Conservation (phyloP, 2,888 invertebrate genomes). For the Caradrina clavipalpis region DNA sequence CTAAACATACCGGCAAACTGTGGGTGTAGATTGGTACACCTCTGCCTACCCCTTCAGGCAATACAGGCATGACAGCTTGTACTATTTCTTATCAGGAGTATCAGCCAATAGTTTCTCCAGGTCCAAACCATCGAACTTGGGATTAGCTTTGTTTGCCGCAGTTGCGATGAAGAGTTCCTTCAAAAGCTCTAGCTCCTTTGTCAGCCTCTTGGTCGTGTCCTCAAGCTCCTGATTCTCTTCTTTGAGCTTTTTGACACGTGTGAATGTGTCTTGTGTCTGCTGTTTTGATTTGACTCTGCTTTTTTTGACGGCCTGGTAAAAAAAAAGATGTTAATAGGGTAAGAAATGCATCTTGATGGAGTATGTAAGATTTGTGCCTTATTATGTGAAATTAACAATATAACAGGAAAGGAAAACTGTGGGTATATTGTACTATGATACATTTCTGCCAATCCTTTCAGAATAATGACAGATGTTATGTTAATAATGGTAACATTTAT, state of each 20-base stretch:
- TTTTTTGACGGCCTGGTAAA: slow-evolving; percentile 55
- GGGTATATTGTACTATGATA: too few species aligned
- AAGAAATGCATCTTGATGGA: not conserved
- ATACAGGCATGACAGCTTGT: too few species aligned
- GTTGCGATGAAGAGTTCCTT: slow-evolving; percentile 56
- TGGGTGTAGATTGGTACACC: too few species aligned
- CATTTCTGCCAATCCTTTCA: too few species aligned
- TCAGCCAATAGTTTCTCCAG: slow-evolving; percentile 53
- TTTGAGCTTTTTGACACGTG: slow-evolving; percentile 46
- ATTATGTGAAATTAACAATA: too few species aligned
- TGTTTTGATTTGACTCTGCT: slow-evolving; percentile 54
- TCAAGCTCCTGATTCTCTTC: slow-evolving; percentile 54
- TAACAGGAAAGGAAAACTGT: too few species aligned
- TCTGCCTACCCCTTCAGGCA: too few species aligned
- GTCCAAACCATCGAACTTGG: slow-evolving; percentile 51
- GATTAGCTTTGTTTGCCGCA: slow-evolving; percentile 39
- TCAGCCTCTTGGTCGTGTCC: slow-evolving; percentile 52
- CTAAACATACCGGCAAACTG: too few species aligned
- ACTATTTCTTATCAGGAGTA: slow-evolving; percentile 45
- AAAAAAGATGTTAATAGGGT: not conserved
- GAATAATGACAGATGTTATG: too few species aligned
- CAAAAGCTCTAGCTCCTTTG: slow-evolving; percentile 47
- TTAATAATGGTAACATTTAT: too few species aligned
- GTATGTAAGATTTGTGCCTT: too few species aligned
- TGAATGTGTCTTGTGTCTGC: slow-evolving; percentile 52